Evolutionary conservation across 2,888 invertebrate species (phyloP).

Genomic region (Dinocampus coccinellae): DNA sequence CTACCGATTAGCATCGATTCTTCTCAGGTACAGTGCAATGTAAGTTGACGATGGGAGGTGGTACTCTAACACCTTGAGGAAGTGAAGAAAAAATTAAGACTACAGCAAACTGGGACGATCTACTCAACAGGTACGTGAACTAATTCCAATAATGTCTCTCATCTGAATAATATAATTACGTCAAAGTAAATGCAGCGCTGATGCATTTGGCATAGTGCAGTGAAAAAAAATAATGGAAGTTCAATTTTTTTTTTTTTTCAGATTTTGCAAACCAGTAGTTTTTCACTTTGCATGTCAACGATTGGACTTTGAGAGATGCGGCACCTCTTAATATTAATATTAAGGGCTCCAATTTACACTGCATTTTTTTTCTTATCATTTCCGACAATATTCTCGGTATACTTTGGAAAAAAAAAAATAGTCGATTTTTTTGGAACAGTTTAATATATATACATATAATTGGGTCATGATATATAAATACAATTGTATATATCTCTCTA

Average conservation of each 20-base stretch:
- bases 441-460: too few species aligned
- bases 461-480: too few species aligned
- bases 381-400: too few species aligned
- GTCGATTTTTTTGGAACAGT: too few species aligned
- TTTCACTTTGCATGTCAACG: slow-evolving; percentile 17
- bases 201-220: too few species aligned
- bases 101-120: too few species aligned
- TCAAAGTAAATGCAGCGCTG: not conserved
- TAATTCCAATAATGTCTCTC: slow-evolving; percentile 19
- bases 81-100: not conserved
- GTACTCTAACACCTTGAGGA: not conserved
- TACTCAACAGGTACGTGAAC: slow-evolving; percentile 37
- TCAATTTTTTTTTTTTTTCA: slow-evolving; percentile 5
- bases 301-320: slow-evolving; percentile 4
- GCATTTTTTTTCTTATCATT: too few species aligned
- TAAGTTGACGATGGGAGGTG: not conserved
- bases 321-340: too few species aligned
- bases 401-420: too few species aligned
- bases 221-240: slow-evolving; percentile 16
- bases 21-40: slow-evolving; percentile 18
- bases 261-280: not conserved
- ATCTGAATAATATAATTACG: slow-evolving; percentile 28
- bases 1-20: slow-evolving; percentile 36
- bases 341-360: too few species aligned
- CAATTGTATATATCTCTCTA: too few species aligned